Evolutionary conservation across 2,113 vertebrate species (phyloP).

Genomic region (Ondatra zibethicus): DNA sequence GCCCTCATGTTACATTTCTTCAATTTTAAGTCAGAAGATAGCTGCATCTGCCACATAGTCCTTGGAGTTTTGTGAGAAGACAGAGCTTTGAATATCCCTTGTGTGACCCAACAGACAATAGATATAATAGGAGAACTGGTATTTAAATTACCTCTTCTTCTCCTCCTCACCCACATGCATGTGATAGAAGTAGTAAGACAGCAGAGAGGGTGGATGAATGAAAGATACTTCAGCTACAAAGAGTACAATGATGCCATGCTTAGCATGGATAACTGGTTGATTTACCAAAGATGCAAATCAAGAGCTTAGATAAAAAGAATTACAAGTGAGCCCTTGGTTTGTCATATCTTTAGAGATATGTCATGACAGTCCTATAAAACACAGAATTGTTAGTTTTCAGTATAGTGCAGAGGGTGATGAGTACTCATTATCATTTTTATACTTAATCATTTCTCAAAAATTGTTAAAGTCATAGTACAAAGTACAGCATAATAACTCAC

Average conservation of each 20-base stretch:
- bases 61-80: neutral
- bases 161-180: neutral
- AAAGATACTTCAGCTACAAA: neutral
- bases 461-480: neutral
- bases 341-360: neutral
- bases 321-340: neutral
- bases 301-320: neutral
- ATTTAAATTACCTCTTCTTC: neutral
- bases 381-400: neutral
- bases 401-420: neutral
- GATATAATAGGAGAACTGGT: neutral
- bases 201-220: rapidly evolving
- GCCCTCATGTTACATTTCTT: neutral
- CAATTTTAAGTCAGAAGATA: neutral
- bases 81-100: neutral
- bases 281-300: neutral
- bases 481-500: neutral
- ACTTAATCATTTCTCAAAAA: neutral
- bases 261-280: neutral
- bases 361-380: neutral
- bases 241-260: neutral
- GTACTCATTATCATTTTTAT: neutral
- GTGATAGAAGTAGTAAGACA: neutral
- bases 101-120: neutral
- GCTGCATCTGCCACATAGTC: neutral